A percentile compares a stretch with the other conserved stretches of the same genome.
These are phyloP conservation scores for Sinotaia quadrata DNA, from an alignment of 2,888 invertebrate species.

Conservation along the genomic window DNA sequence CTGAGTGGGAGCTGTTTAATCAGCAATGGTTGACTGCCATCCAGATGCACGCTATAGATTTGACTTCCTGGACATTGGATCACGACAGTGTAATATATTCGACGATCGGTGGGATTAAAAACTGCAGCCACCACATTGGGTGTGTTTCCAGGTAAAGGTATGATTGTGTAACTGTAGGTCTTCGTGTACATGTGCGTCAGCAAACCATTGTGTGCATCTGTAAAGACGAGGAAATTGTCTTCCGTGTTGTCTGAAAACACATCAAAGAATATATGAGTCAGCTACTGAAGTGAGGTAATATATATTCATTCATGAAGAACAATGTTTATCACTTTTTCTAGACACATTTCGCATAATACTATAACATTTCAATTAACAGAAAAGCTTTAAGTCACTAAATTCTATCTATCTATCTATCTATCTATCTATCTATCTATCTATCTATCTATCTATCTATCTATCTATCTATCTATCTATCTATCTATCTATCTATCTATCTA, in stretches of 20 bases:
- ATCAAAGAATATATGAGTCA: not conserved
- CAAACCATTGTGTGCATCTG: slow-evolving; percentile 75
- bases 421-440: too few species aligned
- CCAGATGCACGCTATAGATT: slow-evolving; percentile 39
- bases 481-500: too few species aligned
- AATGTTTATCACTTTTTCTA: too few species aligned
- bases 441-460: too few species aligned
- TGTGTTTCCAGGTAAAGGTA: slow-evolving; percentile 36
- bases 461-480: too few species aligned
- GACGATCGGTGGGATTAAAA: slow-evolving; percentile 83
- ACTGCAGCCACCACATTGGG: slow-evolving; percentile 86
- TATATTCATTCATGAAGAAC: not conserved
- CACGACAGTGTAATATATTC: slow-evolving; percentile 85
- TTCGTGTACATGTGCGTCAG: slow-evolving; percentile 86
- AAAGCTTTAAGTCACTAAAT: too few species aligned
- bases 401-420: too few species aligned
- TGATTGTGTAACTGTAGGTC: slow-evolving; percentile 52
- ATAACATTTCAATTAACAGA: too few species aligned
- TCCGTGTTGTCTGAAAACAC: slow-evolving; percentile 23
- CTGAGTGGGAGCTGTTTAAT: slow-evolving; percentile 37
- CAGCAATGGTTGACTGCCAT: slow-evolving; percentile 35
- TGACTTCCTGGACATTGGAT: slow-evolving; percentile 53
- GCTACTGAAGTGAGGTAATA: not conserved
- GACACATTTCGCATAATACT: too few species aligned
- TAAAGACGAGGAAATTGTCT: slow-evolving; percentile 43